Base-by-base conservation (phyloP, 2,888 invertebrate genomes). In the Chrysolina oricalcia region DNA sequence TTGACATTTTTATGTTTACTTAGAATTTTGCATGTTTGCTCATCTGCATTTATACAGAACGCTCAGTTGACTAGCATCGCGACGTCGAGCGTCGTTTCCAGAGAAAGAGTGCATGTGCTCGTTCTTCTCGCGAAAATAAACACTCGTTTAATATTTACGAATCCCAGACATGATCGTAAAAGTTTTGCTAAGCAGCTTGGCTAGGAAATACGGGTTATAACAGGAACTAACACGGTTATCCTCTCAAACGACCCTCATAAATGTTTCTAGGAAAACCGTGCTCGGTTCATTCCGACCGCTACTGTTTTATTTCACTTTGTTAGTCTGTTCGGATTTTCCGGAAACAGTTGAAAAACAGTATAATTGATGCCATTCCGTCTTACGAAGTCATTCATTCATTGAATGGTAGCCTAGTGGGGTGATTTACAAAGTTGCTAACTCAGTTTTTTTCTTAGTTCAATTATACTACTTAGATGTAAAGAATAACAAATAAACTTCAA, bases 151-250 rank as follows among this genome's bases (percentile, higher is more conserved):
- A 78, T 73, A 75, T 78, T 78, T 70, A 77, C 70, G 75, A 64
- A 74, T 66, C 73, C 46, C 50, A 63, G 70, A 69, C 75, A 56
- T 74, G 72, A 46, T 69, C 75, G 73, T 78, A 72, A 72, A 78
- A 73, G 69, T 75, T 73, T 75, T 75, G 77, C 69, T 73, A 72
- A 72, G 75, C 75, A 73, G 59, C 69, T 65, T 62, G 64, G 70
- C 71, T 43, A 40, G 66, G 35, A 75, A 62, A 71, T 77, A 73
- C 73, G 70, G 74, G 73, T 69, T 71, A 75, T 75, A 78, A 75
- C 75, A 53, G 73, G 64, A 73, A 74, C 73, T 75, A 78, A 78
- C 77, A 75, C 50, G 75, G 73, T 78, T 78, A 78, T 75, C 73
- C 73, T 75, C 68, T 73, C 70, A 70, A 74, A 73, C 68, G 77